Evolutionary conservation across 1,140 invertebrate species (phyloP), one percentile per base, ranked within the genome.

Genomic region (Heterodera schachtii): DNA sequence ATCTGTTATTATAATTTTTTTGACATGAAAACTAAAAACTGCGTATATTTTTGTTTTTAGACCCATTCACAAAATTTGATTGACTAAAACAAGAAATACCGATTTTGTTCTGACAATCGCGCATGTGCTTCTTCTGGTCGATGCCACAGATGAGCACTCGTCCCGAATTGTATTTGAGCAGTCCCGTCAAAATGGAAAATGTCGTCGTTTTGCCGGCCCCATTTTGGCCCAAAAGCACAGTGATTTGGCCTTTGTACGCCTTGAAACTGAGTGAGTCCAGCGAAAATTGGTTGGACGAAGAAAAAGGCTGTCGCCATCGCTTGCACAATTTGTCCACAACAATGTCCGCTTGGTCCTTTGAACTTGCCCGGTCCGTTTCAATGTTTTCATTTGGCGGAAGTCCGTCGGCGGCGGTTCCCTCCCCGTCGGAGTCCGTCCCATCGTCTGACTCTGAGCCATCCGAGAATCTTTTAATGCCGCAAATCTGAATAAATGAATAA

Each of bases 111-210:
- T 88, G 83, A 69, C 85, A 86, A n/a, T 84, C 64, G 13, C 57
- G 13, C 41, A 86, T 47, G 60, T 86, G 77, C 2, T 79, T 73
- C 49, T 64, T 64, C n/a, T 87, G 49, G 11, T 75, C 69, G 57
- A 71, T 31, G 16, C 79, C 70, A 75, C 85, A 86, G 31, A 86
- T 86, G 19, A 60, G 78, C 11, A 86, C 80, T 21, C 78, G 44
- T 11, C 85, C 85, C 8, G 66, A 7, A 6, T 81, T 74, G 21
- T 73, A 57, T 3, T 79, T 57, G 31, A 82, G 67, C 13, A 78
- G n/a, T 66, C 85, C 85, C n/a, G 84, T 78, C n/a, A 86, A 75
- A n/a, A 84, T 84, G 69, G 85, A 87, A 73, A 86, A 86, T 0
- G 85, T 87, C 9, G 83, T 86, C 19, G 74, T 60, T 66, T 86